Percentiles rank a stretch among this genome's conserved stretches.
These are phyloP conservation scores for Anguilla marmorata DNA, from an alignment of 2,797 vertebrate species.

Conservation along the genomic window DNA sequence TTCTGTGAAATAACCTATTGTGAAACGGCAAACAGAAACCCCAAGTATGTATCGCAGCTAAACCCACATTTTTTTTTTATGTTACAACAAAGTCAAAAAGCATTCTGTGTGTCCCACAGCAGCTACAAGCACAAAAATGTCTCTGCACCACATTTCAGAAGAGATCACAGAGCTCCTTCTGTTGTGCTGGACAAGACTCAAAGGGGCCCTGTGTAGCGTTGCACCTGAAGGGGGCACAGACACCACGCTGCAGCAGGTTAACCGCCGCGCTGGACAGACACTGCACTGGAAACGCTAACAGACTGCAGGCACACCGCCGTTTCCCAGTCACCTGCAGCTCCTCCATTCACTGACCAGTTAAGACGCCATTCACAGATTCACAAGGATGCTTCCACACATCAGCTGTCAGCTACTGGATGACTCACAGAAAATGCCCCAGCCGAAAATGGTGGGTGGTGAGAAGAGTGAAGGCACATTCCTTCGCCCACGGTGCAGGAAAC, in stretches of 20 bases:
- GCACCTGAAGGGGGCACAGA: neutral
- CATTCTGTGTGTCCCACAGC: neutral
- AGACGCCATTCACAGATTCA: neutral
- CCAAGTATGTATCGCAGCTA: neutral
- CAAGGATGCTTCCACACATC: neutral
- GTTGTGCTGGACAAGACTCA: neutral
- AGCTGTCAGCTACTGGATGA: neutral
- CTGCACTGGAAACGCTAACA: neutral
- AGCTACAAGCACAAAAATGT: neutral
- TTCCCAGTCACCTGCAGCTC: neutral
- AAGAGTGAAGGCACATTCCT: neutral
- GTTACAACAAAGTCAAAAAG: neutral
- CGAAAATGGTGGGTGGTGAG: neutral
- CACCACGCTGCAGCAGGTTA: neutral
- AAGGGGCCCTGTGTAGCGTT: neutral
- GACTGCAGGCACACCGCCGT: neutral
- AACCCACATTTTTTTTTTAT: neutral
- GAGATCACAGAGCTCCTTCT: neutral
- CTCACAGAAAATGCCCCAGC: neutral
- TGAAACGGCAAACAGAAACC: neutral
- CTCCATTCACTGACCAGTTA: neutral
- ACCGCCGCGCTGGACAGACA: neutral
- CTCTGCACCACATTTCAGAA: neutral
- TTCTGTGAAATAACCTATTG: neutral
- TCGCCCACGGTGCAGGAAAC: neutral